phyloP scores from a whole-genome alignment of 2,888 invertebrate genomes.

The Stenchaetothrips biformis region DNA sequence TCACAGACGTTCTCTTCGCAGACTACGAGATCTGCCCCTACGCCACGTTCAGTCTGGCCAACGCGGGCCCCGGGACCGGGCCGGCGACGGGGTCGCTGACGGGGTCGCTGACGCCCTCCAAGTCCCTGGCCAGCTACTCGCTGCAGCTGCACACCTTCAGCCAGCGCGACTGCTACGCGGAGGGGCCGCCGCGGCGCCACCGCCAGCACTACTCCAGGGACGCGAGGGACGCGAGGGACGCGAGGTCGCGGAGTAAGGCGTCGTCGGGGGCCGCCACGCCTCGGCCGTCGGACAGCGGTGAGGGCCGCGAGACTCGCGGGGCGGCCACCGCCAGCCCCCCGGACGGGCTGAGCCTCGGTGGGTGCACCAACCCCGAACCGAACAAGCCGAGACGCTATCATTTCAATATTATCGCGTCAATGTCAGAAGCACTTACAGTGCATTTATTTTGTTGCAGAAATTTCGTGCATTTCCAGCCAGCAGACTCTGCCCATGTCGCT shows the following conservation, averaged over 20 bases:
- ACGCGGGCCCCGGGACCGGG: constrained; percentile 21
- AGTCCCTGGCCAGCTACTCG: constrained; percentile 35
- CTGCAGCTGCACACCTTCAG: constrained; percentile 44
- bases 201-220: constrained; percentile 32
- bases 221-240: background rate
- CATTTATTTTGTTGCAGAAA: constrained; percentile 40
- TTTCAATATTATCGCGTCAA: background rate
- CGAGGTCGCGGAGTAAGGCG: constrained; percentile 5
- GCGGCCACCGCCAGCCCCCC: constrained; percentile 40
- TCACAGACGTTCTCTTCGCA: constrained; percentile 30
- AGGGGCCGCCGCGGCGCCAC: constrained; percentile 36
- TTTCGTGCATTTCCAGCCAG: constrained; percentile 45
- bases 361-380: background rate
- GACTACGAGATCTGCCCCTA: constrained; percentile 46
- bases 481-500: constrained; percentile 42
- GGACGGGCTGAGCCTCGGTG: constrained; percentile 43
- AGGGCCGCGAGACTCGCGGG: constrained; percentile 31
- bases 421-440: constrained; percentile 22
- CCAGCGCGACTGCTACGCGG: constrained; percentile 43
- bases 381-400: background rate
- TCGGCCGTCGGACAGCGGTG: background rate
- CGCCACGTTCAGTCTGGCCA: constrained; percentile 44
- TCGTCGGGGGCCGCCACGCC: background rate
- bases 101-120: constrained; percentile 23
- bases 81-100: constrained; percentile 32